Base-by-base conservation (phyloP, 2,888 invertebrate genomes). In the Podotricha telesiphe region DNA sequence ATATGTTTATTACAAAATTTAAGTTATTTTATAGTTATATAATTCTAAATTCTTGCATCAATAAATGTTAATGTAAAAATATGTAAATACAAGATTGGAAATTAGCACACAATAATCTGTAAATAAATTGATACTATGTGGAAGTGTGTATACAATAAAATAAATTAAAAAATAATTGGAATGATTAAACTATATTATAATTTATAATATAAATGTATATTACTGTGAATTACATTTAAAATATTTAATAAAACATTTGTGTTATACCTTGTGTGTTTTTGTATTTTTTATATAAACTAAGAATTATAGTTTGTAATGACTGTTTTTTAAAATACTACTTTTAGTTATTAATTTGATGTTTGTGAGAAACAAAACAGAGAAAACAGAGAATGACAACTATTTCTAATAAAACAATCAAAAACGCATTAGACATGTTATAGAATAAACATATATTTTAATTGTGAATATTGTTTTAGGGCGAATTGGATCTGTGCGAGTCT, bases 401-500 rank as follows among this genome's bases (percentile, higher is more conserved):
- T 37, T 37, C 8, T 8, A 8, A 37, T 37, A 37, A 8, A 37
- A 37, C 8, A 10, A 8, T 8, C 3, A 37, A 37, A 10, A 37
- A 37, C 2, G 28, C 6, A 2, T 28, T 28, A 28, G 28, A 28
- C 4, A 28, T 28, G 6, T 28, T 6, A 28, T 28, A 37, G 37
- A 8, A 2, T 37, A 37, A 8, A n/a, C 8, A 37, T 8, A 42
- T 15, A 47, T 20, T 48, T 56, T 4, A 20, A n/a, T 48, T 56
- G 20, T 5, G 42, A 22, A 37, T 13, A 37, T 11, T 48, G 8
- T 45, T 50, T 34, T 67, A 96, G 96, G 96, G 96, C 76, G 96
- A 97, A 85, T 95, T 96, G 88, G 96, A 96, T 84, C 93, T 96
- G 85, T 96, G 94, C 72, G 96, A 96, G 83, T 93, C 94, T 2